Evolutionary conservation across 2,888 invertebrate genomes (phyloP), one percentile per base, ranked within the genome.

Genomic region (Diplolepis rosae): DNA sequence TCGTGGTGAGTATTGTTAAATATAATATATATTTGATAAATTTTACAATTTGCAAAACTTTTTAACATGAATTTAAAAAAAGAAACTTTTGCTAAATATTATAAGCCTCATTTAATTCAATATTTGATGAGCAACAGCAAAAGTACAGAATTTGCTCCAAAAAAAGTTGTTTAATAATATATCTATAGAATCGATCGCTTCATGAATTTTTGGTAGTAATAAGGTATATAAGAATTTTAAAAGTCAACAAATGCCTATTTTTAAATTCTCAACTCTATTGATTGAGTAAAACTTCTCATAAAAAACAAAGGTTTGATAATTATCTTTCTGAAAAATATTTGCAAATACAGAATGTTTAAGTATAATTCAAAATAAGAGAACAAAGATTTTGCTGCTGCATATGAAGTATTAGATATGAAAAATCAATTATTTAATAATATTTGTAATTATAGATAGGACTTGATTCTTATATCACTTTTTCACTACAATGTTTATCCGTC

Each of bases 1-100:
- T 66, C 92, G 94, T 89, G 96, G 96, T 97, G 90, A 95, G 95
- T 92, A 80, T 67, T 66, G 30, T 32, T 32, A 32, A 32, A 45
- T 18, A 15, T 28, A 24, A 27, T 52, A 28, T 15, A 52, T 5
- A 42, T 15, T 39, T 3, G 4, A 35, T 35, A 9, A n/a, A 39
- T 13, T n/a, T 39, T 39, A 5, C 39, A 13, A 4, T 6, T 1
- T 39, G n/a, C 5, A n/a, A 39, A 39, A 39, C 15, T 39, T 32
- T 9, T 5, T 5, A 5, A 4, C 39, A n/a, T 4, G 15, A 39
- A 39, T 39, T 39, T n/a, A n/a, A 15, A 39, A 3, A 1, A 39
- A 39, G 39, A n/a, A n/a, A 15, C 39, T 39, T 39, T 15, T 15
- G n/a, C n/a, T n/a, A 13, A 39, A 39, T 4, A 39, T 39, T n/a